Evolutionary conservation across 1,140 invertebrate species (phyloP).

Genomic region (Choristoneura fumiferana): DNA sequence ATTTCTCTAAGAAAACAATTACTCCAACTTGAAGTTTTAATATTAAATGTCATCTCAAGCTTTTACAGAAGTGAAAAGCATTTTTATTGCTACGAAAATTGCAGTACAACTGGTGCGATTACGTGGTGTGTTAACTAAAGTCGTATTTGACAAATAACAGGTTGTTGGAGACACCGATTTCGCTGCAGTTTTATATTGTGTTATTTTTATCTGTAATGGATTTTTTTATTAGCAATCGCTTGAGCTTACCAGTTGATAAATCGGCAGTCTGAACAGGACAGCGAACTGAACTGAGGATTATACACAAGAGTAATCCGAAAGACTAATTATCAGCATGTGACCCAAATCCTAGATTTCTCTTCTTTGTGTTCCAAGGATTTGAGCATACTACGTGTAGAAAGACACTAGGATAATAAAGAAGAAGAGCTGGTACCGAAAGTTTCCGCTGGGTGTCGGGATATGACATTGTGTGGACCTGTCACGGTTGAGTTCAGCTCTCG

Average conservation of each 20-base stretch:
- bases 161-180: constrained; percentile 75
- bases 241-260: constrained; percentile 24
- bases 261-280: constrained; percentile 10
- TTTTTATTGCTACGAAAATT: constrained; percentile 38
- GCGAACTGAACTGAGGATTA: constrained; percentile 16
- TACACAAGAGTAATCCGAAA: constrained; percentile 19
- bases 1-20: constrained; percentile 48
- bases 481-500: constrained; percentile 55
- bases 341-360: constrained; percentile 80
- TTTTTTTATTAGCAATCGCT: constrained; percentile 24
- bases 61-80: constrained; percentile 35
- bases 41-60: constrained; percentile 34
- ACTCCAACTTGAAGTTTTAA: constrained; percentile 51
- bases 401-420: background rate
- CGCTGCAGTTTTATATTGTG: constrained; percentile 58
- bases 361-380: constrained; percentile 51
- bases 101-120: constrained; percentile 47
- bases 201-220: constrained; percentile 42
- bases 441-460: constrained; percentile 27
- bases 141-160: constrained; percentile 74
- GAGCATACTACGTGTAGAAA: constrained; percentile 26
- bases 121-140: constrained; percentile 58
- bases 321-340: constrained; percentile 78
- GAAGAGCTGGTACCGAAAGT: background rate
- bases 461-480: constrained; percentile 53